Conservation (phyloP, 2,113 vertebrate species). For the Neoarius graeffei region DNA sequence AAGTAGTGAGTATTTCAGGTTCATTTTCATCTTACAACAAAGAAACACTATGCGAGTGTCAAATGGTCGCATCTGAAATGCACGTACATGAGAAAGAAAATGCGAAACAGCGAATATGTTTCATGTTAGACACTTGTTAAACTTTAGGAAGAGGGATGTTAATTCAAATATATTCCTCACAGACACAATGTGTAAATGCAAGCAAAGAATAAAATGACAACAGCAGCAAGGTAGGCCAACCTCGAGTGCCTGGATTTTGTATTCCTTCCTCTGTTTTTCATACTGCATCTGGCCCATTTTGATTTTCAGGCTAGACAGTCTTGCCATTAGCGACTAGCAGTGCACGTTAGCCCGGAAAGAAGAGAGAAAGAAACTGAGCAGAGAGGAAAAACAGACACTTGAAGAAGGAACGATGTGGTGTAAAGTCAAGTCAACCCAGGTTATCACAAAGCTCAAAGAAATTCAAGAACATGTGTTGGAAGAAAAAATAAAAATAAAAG, state of each 20-base stretch:
- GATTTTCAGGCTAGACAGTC: slow-evolving; percentile 99
- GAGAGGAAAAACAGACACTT: slow-evolving; percentile 52
- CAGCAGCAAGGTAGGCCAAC: slow-evolving; percentile 76
- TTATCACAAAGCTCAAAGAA: slow-evolving; percentile 21
- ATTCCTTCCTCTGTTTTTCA: slow-evolving; percentile 96
- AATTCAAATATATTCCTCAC: not conserved
- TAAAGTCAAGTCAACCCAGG: slow-evolving; percentile 15
- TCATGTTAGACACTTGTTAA: no score
- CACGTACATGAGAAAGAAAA: not conserved
- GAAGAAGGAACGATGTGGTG: slow-evolving; percentile 1
- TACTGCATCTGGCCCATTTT: slow-evolving; percentile 98
- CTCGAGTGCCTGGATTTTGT: slow-evolving; percentile 88
- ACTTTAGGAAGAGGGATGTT: not conserved
- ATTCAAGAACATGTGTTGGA: slow-evolving; percentile 8
- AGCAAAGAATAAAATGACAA: slow-evolving; percentile 39
- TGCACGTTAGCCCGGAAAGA: slow-evolving; percentile 63
- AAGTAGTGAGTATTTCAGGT: not conserved
- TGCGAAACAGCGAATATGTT: not conserved
- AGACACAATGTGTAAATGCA: not conserved
- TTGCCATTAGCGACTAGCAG: slow-evolving; percentile 96
- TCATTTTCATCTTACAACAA: not conserved
- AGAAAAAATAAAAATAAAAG: not conserved
- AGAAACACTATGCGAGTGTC: not conserved
- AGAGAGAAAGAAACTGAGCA: slow-evolving; percentile 59
- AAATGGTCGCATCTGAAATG: not conserved